Percentiles rank a stretch among this genome's conserved stretches.
Conservation (phyloP, 2,113 vertebrate species). For the Dipodomys stephensi region DNA sequence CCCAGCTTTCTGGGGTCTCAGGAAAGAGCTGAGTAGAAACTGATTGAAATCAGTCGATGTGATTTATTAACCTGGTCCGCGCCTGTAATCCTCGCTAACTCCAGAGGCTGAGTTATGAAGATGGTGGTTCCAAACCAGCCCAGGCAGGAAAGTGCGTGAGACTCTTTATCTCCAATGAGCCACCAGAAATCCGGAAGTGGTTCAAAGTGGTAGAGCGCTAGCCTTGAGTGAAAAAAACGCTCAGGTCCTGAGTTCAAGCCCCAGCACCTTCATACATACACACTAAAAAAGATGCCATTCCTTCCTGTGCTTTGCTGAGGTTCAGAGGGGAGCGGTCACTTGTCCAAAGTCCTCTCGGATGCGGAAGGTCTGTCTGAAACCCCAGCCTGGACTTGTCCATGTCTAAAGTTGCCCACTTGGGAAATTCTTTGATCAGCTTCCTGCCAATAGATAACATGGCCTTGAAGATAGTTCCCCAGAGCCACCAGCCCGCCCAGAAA, state of each 20-base stretch:
- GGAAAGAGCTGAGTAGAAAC: background rate
- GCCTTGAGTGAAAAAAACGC: too few relatives aligned
- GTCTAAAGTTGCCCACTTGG: background rate
- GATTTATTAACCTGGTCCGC: background rate
- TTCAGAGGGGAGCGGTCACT: background rate
- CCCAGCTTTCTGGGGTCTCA: background rate
- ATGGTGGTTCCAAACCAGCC: too few relatives aligned
- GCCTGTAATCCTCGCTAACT: background rate
- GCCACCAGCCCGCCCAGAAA: background rate
- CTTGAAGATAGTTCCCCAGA: background rate
- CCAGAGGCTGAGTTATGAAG: too few relatives aligned
- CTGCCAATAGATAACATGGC: background rate
- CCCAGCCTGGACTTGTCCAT: background rate
- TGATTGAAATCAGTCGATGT: background rate
- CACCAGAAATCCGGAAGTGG: too few relatives aligned
- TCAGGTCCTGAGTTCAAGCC: too few relatives aligned
- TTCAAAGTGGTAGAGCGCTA: too few relatives aligned
- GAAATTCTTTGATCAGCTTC: background rate
- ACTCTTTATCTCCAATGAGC: too few relatives aligned
- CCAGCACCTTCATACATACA: too few relatives aligned
- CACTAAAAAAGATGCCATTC: too few relatives aligned
- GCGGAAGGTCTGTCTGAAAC: background rate
- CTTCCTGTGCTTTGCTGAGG: background rate
- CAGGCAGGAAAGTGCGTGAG: too few relatives aligned
- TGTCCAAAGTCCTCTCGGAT: background rate